Conservation (phyloP, 2,888 invertebrate species). For the Gasteruption jaculator region DNA sequence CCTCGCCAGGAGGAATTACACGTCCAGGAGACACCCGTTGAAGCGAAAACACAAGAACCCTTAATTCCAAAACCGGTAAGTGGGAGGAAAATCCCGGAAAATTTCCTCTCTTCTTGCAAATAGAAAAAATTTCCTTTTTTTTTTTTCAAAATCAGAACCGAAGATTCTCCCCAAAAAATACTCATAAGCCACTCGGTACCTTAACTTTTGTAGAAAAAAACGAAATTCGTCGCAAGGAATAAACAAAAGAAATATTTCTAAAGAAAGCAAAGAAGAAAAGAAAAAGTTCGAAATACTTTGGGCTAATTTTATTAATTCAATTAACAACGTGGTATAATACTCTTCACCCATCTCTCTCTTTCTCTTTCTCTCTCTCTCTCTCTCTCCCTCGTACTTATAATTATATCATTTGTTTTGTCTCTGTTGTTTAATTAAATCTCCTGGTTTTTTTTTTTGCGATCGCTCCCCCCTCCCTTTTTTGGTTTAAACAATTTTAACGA, state of each 20-base stretch:
- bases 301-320: constrained; percentile 53
- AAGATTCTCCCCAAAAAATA: too few relatives aligned
- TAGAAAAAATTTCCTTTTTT: too few relatives aligned
- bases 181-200: not conserved
- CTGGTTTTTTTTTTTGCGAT: too few relatives aligned
- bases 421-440: constrained; percentile 21
- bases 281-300: too few relatives aligned
- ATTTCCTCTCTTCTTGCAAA: too few relatives aligned
- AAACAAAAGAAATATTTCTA: not conserved
- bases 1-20: constrained; percentile 31
- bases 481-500: constrained; percentile 45
- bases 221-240: not conserved
- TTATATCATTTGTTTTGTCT: constrained; percentile 42
- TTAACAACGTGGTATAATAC: constrained; percentile 52
- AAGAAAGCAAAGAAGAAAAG: too few relatives aligned
- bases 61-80: constrained; percentile 7
- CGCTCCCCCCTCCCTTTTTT: constrained; percentile 47
- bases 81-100: not conserved
- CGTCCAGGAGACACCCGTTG: constrained; percentile 51
- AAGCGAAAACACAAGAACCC: constrained; percentile 47
- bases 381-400: constrained; percentile 48
- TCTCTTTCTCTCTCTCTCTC: too few relatives aligned
- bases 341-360: too few relatives aligned
- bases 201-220: not conserved
- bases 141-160: too few relatives aligned